Conservation (phyloP, 2,797 vertebrate genomes). For the Leucoraja ocellata region DNA sequence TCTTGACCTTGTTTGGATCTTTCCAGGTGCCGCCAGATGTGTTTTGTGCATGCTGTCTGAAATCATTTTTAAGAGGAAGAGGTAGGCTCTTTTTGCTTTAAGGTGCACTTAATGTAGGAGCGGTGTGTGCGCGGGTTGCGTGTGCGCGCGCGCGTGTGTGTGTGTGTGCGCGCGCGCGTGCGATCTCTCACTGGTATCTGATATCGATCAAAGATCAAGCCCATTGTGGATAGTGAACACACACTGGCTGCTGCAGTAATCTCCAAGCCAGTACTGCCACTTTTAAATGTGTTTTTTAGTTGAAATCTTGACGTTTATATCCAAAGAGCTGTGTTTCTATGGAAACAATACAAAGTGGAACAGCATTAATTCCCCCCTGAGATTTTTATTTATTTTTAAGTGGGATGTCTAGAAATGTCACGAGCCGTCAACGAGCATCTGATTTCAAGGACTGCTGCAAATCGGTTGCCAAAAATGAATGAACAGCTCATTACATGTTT, state of each 20-base stretch:
- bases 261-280: slow-evolving; percentile 27
- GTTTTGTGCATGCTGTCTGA: slow-evolving; percentile 12
- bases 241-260: slow-evolving; percentile 2
- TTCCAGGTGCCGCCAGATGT: not conserved
- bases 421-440: not conserved
- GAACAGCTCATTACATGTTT: slow-evolving; percentile 1
- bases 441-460: not conserved
- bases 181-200: not conserved
- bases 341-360: slow-evolving; percentile 26
- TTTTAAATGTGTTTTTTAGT: slow-evolving; percentile 27
- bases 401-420: not conserved
- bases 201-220: slow-evolving; percentile 8
- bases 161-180: not conserved
- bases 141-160: no score
- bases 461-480: slow-evolving; percentile 6
- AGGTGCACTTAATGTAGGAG: slow-evolving; percentile 20
- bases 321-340: slow-evolving; percentile 33
- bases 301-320: slow-evolving; percentile 18
- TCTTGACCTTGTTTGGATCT: not conserved
- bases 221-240: not conserved
- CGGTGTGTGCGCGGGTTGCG: not conserved
- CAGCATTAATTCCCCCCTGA: slow-evolving; percentile 23
- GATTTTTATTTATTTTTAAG: not conserved
- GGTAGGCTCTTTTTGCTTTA: slow-evolving; percentile 29
- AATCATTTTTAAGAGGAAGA: slow-evolving; percentile 13